A percentile compares a stretch with the other conserved stretches of the same genome.
phyloP scores from a whole-genome alignment of 2,113 vertebrate genomes.

The Ranitomeya imitator region DNA sequence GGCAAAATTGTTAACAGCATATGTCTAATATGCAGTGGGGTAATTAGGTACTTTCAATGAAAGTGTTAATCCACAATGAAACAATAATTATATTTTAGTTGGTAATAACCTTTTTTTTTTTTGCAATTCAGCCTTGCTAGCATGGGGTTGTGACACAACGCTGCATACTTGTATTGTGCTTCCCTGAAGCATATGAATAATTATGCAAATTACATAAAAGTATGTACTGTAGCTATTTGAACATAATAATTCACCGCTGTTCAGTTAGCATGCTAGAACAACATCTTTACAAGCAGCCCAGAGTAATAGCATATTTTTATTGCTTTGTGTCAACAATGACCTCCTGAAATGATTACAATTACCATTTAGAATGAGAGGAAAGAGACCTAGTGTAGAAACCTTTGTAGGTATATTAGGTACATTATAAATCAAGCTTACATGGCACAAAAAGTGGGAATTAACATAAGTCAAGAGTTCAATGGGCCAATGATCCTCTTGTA shows the following conservation, averaged over 20 bases:
- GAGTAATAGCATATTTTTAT: conserved; percentile 52
- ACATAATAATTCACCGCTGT: conserved; percentile 43
- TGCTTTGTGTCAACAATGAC: conserved; percentile 30
- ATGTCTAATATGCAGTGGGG: neutral
- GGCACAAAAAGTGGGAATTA: neutral
- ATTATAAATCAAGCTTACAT: conserved; percentile 26
- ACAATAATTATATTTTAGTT: conserved; percentile 29
- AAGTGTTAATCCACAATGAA: conserved; percentile 37
- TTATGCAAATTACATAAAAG: conserved; percentile 46
- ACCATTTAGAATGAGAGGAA: conserved; percentile 31
- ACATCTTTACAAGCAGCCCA: conserved; percentile 30
- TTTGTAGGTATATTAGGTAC: conserved; percentile 6
- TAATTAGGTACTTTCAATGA: neutral
- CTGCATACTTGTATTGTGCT: conserved; percentile 39
- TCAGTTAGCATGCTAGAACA: conserved; percentile 39
- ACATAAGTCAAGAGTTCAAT: conserved; percentile 11
- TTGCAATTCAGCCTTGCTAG: conserved; percentile 17
- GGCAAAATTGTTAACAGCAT: neutral
- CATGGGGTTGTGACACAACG: conserved; percentile 40
- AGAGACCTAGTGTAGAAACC: conserved; percentile 24
- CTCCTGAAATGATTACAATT: conserved; percentile 48
- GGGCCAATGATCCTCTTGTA: neutral
- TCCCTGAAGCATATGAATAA: conserved; percentile 43
- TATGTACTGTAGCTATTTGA: conserved; percentile 49
- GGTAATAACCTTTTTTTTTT: neutral